Evolutionary conservation across 2,113 vertebrate species (phyloP).

Genomic region (Oncorhynchus clarkii): DNA sequence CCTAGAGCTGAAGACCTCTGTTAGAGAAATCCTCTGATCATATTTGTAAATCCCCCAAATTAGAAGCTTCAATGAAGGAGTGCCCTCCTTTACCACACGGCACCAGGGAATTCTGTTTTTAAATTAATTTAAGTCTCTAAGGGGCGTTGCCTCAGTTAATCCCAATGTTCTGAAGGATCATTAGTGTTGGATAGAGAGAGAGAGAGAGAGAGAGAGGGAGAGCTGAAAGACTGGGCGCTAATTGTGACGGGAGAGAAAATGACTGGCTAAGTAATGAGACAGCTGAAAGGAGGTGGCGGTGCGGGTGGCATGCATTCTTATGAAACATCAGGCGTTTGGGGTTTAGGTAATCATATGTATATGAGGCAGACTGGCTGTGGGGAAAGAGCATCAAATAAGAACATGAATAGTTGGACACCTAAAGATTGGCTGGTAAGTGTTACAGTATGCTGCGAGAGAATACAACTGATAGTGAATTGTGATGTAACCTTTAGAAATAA

Average conservation of each 20-base stretch:
- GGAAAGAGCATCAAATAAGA: background rate
- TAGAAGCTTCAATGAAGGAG: constrained; percentile 14
- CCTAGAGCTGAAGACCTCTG: too few relatives aligned
- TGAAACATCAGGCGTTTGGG: constrained; percentile 23
- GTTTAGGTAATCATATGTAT: constrained; percentile 22
- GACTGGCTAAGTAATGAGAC: constrained; percentile 42
- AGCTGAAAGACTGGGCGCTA: constrained; percentile 29
- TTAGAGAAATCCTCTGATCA: background rate
- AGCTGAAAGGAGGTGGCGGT: constrained; percentile 27
- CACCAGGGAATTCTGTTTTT: constrained; percentile 39
- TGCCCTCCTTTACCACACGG: constrained; percentile 8
- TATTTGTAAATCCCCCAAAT: background rate
- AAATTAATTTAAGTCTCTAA: constrained; percentile 52
- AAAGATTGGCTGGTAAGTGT: background rate
- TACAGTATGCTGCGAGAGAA: background rate
- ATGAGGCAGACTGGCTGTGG: background rate
- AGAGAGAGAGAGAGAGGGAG: constrained; percentile 16
- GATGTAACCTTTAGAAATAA: background rate
- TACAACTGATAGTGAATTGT: background rate
- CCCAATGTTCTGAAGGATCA: constrained; percentile 47
- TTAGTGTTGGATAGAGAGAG: constrained; percentile 30
- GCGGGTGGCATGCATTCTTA: constrained; percentile 34
- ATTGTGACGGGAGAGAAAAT: constrained; percentile 29
- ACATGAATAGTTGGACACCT: background rate
- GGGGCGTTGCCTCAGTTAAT: constrained; percentile 50